Evolutionary conservation across 2,888 invertebrate genomes (phyloP), one percentile per base, ranked within the genome.

Genomic region (Cacoxenus indagator): DNA sequence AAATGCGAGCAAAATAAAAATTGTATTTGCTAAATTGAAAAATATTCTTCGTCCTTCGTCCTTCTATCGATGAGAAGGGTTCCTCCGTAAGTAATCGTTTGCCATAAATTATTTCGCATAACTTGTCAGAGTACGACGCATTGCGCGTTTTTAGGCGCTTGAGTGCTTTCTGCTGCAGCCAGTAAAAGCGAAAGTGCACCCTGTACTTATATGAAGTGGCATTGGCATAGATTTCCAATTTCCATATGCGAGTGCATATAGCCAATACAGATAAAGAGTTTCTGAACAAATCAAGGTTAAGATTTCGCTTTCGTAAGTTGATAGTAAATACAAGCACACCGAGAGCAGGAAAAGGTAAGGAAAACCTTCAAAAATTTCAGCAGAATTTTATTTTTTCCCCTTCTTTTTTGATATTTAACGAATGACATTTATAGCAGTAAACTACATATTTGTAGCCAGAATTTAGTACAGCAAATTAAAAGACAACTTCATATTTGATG

Each of bases 11-110:
- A 26, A 46, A 9, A 1, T 37, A 37, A 24, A 57, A 54, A 65
- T 22, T 69, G 75, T 76, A 76, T 78, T 70, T 67, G 26, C 64
- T 62, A 76, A 78, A 75, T 73, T 75, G 73, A 79, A 76, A 57
- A 79, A 76, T 80, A 73, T 73, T 77, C n/a, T 19, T 57, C 57
- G 27, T 8, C 19, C 9, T 37, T 37, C 51, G 17, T 9, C 4
- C 51, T 8, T 19, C n/a, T 19, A n/a, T 19, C 17, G 14, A 37
- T 11, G 5, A n/a, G 22, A 51, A 9, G 22, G 17, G 51, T 51
- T n/a, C 22, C 22, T 6, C 17, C 22, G 22, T 19, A 51, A 51
- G 51, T 9, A 19, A 51, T 51, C 51, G 51, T 51, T 51, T 22
- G 22, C 51, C 51, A 51, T 51, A 51, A 51, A 51, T 51, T 51